Base-by-base conservation (phyloP, 2,113 vertebrate genomes). In the Prolemur simus region DNA sequence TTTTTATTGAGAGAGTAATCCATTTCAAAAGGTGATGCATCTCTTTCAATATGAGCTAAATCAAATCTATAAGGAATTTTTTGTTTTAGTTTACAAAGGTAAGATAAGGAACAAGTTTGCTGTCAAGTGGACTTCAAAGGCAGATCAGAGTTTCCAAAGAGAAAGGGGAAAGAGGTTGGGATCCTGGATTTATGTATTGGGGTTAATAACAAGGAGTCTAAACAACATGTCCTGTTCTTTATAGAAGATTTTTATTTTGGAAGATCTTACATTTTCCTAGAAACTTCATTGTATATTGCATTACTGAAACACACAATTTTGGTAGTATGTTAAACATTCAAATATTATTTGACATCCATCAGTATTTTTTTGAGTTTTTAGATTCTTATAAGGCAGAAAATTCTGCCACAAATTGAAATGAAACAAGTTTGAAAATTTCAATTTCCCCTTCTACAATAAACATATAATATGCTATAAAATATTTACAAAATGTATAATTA, bases 91-190 rank as follows among this genome's bases (percentile, higher is more conserved):
- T 5, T 3, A 1, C 74, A 90, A 63, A 96, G 29, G 68, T 95
- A 97, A 97, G 94, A 91, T 54, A 98, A 98, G 97, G 98, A 98
- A 97, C 97, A 98, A 98, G 98, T 98, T 98, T 98, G 98, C 98
- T 98, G 98, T 98, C 98, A 99, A 98, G 98, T 98, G 98, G 98
- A 98, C 96, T 98, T 98, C 97, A 98, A 97, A 98, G 95, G 97
- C 96, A 98, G 97, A 98, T 97, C 78, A 87, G 54, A 96, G 83
- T 95, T 97, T 89, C 66, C 49, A 97, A 92, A 77, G 8, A 98
- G 12, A 6, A 95, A 76, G 21, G 17, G 69, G 71, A 42, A 54
- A 91, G 58, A 32, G 49, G 6, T n/a, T 52, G 49, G 73, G 25
- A 69, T 42, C 20, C 18, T 37, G 1, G 10, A n/a, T 78, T 80